A percentile compares a stretch with the other conserved stretches of the same genome.
These are phyloP conservation scores for Sebastes jordani DNA, from an alignment of 2,797 vertebrate genomes.

Conservation along the genomic window DNA sequence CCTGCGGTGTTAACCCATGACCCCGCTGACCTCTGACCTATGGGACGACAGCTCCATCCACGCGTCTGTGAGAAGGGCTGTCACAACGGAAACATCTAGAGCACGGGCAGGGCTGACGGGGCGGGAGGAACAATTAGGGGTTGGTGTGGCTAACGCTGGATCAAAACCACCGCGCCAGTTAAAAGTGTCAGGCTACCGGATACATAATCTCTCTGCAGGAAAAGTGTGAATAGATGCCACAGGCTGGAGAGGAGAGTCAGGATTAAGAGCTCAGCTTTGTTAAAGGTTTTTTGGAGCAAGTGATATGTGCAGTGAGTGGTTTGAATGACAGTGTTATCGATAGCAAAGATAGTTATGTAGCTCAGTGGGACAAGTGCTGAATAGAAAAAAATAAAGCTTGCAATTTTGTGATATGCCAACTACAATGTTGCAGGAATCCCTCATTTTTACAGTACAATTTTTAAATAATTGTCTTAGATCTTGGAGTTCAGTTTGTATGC, in stretches of 20 bases:
- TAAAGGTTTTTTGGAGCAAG: neutral
- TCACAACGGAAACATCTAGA: slow-evolving; percentile 62
- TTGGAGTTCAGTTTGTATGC: neutral
- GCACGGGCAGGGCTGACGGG: neutral
- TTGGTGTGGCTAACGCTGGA: slow-evolving; percentile 31
- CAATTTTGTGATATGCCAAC: neutral
- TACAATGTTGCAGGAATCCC: neutral
- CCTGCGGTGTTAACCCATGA: slow-evolving; percentile 78
- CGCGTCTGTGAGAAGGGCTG: slow-evolving; percentile 74
- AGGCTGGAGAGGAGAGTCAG: slow-evolving; percentile 16
- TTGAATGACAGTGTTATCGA: neutral
- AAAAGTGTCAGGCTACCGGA: slow-evolving; percentile 49
- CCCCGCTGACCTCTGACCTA: slow-evolving; percentile 69
- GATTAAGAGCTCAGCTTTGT: slow-evolving; percentile 29
- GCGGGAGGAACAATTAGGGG: slow-evolving; percentile 39
- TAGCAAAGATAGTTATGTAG: neutral
- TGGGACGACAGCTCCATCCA: slow-evolving; percentile 70
- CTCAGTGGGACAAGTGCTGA: neutral
- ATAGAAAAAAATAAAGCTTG: neutral
- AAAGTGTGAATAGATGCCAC: slow-evolving; percentile 41
- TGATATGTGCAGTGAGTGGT: neutral
- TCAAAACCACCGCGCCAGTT: slow-evolving; percentile 42
- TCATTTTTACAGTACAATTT: neutral
- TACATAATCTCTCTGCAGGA: slow-evolving; percentile 51
- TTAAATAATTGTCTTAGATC: neutral